Base-by-base conservation (phyloP, 1,140 invertebrate genomes). In the Mactra quadrangularis region DNA sequence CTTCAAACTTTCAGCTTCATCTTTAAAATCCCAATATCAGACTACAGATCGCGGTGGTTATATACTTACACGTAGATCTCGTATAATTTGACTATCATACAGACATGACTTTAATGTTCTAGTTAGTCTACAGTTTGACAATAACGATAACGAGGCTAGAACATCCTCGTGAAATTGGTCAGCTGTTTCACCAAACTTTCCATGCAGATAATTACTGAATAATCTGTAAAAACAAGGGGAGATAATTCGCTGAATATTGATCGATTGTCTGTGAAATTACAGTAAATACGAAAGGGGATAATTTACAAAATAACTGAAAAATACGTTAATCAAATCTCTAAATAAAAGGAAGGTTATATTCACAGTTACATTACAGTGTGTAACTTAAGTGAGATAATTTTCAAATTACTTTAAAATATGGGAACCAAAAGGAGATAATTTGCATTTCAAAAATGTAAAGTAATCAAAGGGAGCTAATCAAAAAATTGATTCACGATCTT, bases 141-240 rank as follows among this genome's bases (percentile, higher is more conserved):
- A 29, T 35, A 53, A 29, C 3, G 55, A 27, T 0, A 72, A 2
- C 17, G 70, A 64, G 2, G 45, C 11, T 11, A 64, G 19, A 0
- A 82, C 79, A 47, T 82, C 70, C 3, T 19, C 6, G 50, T 74
- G 47, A 25, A 82, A 82, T n/a, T 74, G 19, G 15, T 2, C 25
- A 1, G 79, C 35, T 6, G 38, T 66, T 9, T 19, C 25, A 1
- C 79, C 79, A 53, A 74, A 82, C 15, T 33, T 9, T 13, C 68
- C 68, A n/a, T 82, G 79, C 0, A 82, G 45, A 50, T 82, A 82
- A 31, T 64, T 60, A 57, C 79, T 82, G 59, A 74, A 82, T 53
- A 82, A 66, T 53, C 79, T 82, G 35, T 3, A 59, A 31, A 41
- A 72, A 4, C 35, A 66, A 45, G 25, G 3, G 15, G 9, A n/a